Base-by-base conservation (phyloP, 2,888 invertebrate species). In the Cryptus viduatorius region DNA sequence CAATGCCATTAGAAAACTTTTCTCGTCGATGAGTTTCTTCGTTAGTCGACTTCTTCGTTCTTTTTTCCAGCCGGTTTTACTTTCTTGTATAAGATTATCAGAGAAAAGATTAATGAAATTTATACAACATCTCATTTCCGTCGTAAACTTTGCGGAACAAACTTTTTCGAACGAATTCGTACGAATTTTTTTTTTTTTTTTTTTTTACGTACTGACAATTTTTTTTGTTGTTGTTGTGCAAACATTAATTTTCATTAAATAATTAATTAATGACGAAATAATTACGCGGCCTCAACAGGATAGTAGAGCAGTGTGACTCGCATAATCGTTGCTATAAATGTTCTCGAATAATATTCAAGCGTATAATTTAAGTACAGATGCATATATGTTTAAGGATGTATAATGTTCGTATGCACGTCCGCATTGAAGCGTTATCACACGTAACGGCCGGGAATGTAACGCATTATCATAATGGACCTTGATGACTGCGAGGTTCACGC, bases 381-480 rank as follows among this genome's bases (percentile, higher is more conserved):
- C 61, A 10, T 61, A 31, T 64, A n/a, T 50, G 61, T 69, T 61
- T 48, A 64, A 53, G 78, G 29, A 78, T 46, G 68, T 68, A 59
- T 77, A 42, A 67, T 59, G 77, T 56, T 29, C 4, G 29, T 59
- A 31, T 31, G 68, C 67, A 56, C 46, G 68, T 46, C 77, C 59
- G 46, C 68, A 29, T 59, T 56, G 31, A 42, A 16, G 31, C 59
- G 65, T 76, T 68, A 77, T 77, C 77, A 77, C 77, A 16, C 69
- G 65, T 79, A 79, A 71, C 79, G 65, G 71, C 61, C 48, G 77
- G 67, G 73, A 75, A 64, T 56, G 86, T 83, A 85, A 68, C 65
- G 85, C 88, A 88, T 90, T 90, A 88, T 87, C 87, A 89, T 90
- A 89, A 89, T 89, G 90, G 85, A 86, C 86, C 84, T 87, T 88